Percentiles rank a stretch among this genome's conserved stretches.
These are phyloP conservation scores for Neofelis nebulosa DNA, from an alignment of 2,113 vertebrate species.

Conservation along the genomic window DNA sequence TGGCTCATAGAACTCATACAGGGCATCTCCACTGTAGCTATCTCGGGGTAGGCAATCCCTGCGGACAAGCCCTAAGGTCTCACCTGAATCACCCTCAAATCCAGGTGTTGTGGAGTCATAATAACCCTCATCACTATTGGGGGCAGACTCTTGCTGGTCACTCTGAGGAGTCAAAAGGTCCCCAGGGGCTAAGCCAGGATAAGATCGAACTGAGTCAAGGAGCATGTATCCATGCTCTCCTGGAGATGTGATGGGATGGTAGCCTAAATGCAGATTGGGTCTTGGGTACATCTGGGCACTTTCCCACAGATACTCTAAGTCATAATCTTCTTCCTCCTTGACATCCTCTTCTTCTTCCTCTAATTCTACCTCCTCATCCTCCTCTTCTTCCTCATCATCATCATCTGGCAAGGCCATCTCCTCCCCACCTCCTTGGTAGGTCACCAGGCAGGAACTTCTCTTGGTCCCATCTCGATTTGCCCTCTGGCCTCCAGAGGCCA, in stretches of 20 bases:
- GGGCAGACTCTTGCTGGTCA: slow-evolving; percentile 95
- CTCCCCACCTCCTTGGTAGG: slow-evolving; percentile 97
- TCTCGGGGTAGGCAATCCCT: slow-evolving; percentile 93
- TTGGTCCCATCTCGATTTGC: slow-evolving; percentile 91
- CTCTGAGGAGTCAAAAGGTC: slow-evolving; percentile 93
- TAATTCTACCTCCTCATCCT: slow-evolving; percentile 88
- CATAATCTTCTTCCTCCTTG: slow-evolving; percentile 89
- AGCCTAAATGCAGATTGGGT: slow-evolving; percentile 55
- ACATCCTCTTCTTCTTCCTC: slow-evolving; percentile 96
- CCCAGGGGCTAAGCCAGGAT: slow-evolving; percentile 79
- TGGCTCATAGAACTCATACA: slow-evolving; percentile 96
- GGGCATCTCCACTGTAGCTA: slow-evolving; percentile 97
- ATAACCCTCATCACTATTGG: slow-evolving; percentile 98
- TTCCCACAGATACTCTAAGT: slow-evolving; percentile 83
- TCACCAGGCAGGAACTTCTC: slow-evolving; percentile 94
- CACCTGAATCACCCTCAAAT: slow-evolving; percentile 91
- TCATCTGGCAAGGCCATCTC: slow-evolving; percentile 97
- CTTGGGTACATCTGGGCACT: slow-evolving; percentile 68
- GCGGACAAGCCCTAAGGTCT: slow-evolving; percentile 84
- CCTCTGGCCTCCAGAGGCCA: slow-evolving; percentile 91
- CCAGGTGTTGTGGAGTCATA: slow-evolving; percentile 97
- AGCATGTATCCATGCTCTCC: slow-evolving; percentile 71
- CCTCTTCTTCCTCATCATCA: slow-evolving; percentile 89
- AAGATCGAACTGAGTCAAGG: slow-evolving; percentile 79
- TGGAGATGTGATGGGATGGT: slow-evolving; percentile 52